Evolutionary conservation across 1,140 invertebrate species (phyloP).

Genomic region (Pseudoatta argentina): DNA sequence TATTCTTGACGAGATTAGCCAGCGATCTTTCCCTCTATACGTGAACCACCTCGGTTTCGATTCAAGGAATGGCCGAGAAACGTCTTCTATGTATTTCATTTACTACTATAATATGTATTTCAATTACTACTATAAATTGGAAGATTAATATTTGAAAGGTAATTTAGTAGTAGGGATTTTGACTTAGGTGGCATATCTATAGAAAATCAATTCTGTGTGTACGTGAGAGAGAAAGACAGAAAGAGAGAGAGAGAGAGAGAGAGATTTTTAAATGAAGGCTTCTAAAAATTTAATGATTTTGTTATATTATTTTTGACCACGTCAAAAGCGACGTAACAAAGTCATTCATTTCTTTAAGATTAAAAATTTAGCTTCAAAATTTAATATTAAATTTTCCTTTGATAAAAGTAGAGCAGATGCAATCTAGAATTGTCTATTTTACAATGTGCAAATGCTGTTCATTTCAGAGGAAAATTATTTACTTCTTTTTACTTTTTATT

Average conservation of each 20-base stretch:
- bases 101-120: background rate
- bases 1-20: constrained; percentile 16
- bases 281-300: too few relatives aligned
- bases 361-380: background rate
- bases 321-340: background rate
- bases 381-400: background rate
- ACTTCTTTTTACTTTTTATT: too few relatives aligned
- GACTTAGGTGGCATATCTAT: background rate
- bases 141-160: background rate
- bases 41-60: background rate
- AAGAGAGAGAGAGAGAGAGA: background rate
- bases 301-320: too few relatives aligned
- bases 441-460: too few relatives aligned
- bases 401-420: too few relatives aligned
- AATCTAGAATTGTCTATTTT: too few relatives aligned
- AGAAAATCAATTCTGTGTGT: background rate
- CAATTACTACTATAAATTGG: background rate
- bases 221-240: background rate
- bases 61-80: background rate
- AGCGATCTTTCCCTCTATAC: background rate
- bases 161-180: constrained; percentile 6
- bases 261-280: background rate
- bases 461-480: too few relatives aligned
- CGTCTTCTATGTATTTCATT: too few relatives aligned
- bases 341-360: background rate